phyloP scores from a whole-genome alignment of 1,140 invertebrate species.

The Brachionus asplanchnoidis region DNA sequence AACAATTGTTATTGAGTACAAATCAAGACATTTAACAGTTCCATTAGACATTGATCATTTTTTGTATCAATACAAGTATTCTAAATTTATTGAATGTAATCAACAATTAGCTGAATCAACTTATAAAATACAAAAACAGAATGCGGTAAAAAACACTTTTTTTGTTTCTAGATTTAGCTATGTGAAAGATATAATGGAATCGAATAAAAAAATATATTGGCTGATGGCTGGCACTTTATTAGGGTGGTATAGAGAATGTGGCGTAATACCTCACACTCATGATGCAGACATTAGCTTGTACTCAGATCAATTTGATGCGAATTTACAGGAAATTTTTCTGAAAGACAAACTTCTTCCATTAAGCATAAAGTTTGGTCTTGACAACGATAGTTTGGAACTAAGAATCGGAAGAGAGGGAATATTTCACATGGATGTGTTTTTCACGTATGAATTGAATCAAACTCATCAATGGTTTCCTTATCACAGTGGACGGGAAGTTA shows the following conservation, averaged over 20 bases:
- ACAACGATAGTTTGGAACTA: neutral
- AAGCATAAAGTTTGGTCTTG: neutral
- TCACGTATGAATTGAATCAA: neutral
- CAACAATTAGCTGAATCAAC: neutral
- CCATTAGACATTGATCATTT: neutral
- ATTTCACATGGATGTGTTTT: neutral
- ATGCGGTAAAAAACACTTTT: neutral
- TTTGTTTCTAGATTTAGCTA: neutral
- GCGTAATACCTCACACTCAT: neutral
- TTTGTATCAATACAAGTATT: neutral
- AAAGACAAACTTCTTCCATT: neutral
- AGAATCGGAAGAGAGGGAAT: neutral
- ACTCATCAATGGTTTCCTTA: neutral
- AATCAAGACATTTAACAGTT: neutral
- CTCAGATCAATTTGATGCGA: neutral
- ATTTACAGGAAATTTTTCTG: neutral
- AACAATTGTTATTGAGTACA: neutral
- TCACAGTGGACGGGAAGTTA: neutral
- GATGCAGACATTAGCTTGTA: neutral
- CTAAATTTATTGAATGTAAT: neutral
- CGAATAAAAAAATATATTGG: neutral
- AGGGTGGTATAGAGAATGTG: neutral
- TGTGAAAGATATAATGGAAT: neutral
- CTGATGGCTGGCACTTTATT: neutral
- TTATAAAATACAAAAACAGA: neutral